Evolutionary conservation across 2,797 vertebrate species (phyloP).

Genomic region (Poeciliopsis turneri): DNA sequence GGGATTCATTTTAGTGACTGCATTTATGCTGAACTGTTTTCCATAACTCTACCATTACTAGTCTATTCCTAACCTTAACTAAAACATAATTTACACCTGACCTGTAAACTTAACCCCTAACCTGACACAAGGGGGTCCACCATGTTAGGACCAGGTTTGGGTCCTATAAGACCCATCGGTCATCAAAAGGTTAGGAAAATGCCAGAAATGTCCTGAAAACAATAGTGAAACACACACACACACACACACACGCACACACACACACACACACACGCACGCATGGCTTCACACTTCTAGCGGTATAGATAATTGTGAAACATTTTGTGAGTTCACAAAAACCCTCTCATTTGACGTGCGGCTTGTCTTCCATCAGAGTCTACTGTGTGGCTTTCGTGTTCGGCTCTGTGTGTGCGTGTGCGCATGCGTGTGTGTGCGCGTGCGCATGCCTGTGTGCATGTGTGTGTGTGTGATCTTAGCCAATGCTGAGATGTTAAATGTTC

Average conservation of each 20-base stretch:
- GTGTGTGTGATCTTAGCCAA: slow-evolving; percentile 24
- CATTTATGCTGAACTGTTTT: not conserved
- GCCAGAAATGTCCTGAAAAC: too few relatives aligned
- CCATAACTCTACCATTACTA: not conserved
- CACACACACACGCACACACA: too few relatives aligned
- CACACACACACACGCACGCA: not conserved
- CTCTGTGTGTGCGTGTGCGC: not conserved
- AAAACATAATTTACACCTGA: not conserved
- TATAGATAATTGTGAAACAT: slow-evolving; percentile 21
- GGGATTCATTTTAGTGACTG: not conserved
- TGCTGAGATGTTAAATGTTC: slow-evolving; percentile 45
- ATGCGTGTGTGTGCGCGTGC: slow-evolving; percentile 4
- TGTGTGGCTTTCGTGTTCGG: slow-evolving; percentile 14
- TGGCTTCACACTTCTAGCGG: not conserved
- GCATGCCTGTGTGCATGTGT: not conserved
- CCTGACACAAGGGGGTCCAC: too few relatives aligned
- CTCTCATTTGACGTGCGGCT: slow-evolving; percentile 16
- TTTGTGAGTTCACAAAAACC: slow-evolving; percentile 34
- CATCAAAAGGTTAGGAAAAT: not conserved
- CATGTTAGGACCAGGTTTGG: not conserved
- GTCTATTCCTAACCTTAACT: not conserved
- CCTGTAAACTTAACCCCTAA: not conserved
- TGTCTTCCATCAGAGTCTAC: slow-evolving; percentile 5
- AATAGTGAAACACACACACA: too few relatives aligned
- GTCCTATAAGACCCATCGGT: not conserved